Conservation (phyloP, 2,113 vertebrate species). For the Pristiophorus japonicus region DNA sequence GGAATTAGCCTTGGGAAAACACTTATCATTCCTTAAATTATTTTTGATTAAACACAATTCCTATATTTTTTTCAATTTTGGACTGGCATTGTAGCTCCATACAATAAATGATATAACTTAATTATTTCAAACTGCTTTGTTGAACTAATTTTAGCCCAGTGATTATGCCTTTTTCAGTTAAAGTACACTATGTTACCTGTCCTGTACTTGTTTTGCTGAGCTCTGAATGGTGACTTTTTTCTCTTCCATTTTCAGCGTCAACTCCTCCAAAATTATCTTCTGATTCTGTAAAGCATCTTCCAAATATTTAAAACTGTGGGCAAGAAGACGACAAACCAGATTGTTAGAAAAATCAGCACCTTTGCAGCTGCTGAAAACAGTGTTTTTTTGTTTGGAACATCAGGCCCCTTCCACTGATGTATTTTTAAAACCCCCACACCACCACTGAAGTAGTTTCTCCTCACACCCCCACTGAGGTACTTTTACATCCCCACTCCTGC, state of each 20-base stretch:
- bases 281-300: conserved; percentile 67
- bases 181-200: conserved; percentile 55
- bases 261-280: conserved; percentile 62
- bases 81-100: neutral
- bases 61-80: neutral
- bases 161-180: neutral
- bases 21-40: neutral
- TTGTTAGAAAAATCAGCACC: neutral
- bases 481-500: neutral
- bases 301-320: conserved; percentile 59
- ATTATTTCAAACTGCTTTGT: neutral
- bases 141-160: neutral
- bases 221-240: conserved; percentile 62
- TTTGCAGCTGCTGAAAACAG: neutral
- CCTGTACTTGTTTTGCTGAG: conserved; percentile 66
- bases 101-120: neutral
- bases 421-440: neutral
- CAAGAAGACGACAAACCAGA: conserved; percentile 1
- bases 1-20: neutral
- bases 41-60: neutral
- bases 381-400: no score
- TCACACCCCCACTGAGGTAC: neutral
- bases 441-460: neutral
- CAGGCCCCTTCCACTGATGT: no score
- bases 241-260: conserved; percentile 64